Conservation (phyloP, 2,888 invertebrate species). For the Colletes collaris region DNA sequence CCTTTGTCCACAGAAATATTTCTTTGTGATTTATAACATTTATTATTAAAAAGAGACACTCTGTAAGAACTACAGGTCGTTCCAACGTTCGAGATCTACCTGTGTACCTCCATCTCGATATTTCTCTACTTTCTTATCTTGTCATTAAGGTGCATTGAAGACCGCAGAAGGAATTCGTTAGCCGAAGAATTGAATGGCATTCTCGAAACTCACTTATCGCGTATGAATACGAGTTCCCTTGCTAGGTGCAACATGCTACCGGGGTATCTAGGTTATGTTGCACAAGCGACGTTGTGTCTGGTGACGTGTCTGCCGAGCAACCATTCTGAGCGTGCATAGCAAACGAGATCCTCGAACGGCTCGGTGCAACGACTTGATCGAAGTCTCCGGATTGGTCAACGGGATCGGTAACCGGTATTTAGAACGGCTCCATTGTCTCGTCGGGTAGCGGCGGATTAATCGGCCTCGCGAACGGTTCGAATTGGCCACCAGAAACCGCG, state of each 20-base stretch:
- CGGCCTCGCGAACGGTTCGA: constrained; percentile 54
- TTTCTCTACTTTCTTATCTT: background rate
- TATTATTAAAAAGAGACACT: no score
- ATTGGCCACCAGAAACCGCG: constrained; percentile 16
- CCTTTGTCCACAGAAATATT: no score
- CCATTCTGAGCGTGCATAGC: constrained; percentile 54
- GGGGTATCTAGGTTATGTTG: constrained; percentile 72
- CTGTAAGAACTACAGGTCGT: no score
- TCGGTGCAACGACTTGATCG: constrained; percentile 45
- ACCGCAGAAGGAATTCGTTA: constrained; percentile 1
- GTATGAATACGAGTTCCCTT: constrained; percentile 29
- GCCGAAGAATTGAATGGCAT: constrained; percentile 48
- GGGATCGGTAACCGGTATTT: constrained; percentile 69
- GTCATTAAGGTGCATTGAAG: background rate
- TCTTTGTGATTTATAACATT: no score
- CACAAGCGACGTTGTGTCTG: constrained; percentile 70
- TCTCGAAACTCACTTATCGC: constrained; percentile 24
- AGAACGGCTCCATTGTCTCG: constrained; percentile 74
- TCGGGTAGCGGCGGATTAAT: constrained; percentile 64
- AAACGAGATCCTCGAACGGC: constrained; percentile 62
- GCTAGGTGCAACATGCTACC: constrained; percentile 65
- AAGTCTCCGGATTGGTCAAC: constrained; percentile 64
- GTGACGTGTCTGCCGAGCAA: constrained; percentile 68
- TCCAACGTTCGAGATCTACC: no score
- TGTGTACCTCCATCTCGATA: no score